A percentile compares a stretch with the other conserved stretches of the same genome.
These are phyloP conservation scores for Pterocles gutturalis DNA, from an alignment of 2,113 vertebrate genomes.

Conservation along the genomic window DNA sequence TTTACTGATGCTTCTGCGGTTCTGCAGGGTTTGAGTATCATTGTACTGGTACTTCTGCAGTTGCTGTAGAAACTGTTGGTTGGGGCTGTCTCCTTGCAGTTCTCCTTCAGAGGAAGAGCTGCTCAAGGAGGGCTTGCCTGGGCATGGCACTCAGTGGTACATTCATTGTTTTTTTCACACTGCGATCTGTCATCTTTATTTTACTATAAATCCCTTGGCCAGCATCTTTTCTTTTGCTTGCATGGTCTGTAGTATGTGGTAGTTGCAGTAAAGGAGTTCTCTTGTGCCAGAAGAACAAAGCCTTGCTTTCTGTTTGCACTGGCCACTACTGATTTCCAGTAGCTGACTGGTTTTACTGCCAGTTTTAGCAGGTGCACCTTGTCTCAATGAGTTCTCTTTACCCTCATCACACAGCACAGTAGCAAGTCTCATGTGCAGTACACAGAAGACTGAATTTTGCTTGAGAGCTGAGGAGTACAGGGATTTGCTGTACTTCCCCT, in stretches of 20 bases:
- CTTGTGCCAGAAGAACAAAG: conserved; percentile 42
- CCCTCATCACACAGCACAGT: conserved; percentile 1
- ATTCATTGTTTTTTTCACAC: not conserved
- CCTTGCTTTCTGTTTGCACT: conserved; percentile 22
- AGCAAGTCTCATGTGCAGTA: not conserved
- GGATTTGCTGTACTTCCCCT: conserved; percentile 35
- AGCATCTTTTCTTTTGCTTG: conserved; percentile 1
- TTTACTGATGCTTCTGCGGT: conserved; percentile 17
- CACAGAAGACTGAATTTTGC: not conserved
- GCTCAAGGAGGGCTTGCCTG: not conserved
- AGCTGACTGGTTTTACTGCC: conserved; percentile 17
- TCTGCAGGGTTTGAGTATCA: conserved; percentile 15
- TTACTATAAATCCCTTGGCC: conserved; percentile 1
- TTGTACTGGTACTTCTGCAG: conserved; percentile 13
- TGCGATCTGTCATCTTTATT: not conserved
- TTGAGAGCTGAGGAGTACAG: not conserved
- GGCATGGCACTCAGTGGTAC: not conserved
- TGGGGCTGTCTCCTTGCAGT: conserved; percentile 19
- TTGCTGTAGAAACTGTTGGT: conserved; percentile 68
- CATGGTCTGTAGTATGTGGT: not conserved
- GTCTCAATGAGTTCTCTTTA: conserved; percentile 34
- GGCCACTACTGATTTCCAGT: not conserved
- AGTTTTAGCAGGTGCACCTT: conserved; percentile 59
- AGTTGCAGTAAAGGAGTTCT: not conserved
- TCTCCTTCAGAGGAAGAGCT: conserved; percentile 32